phyloP scores from a whole-genome alignment of 2,113 vertebrate genomes.

The Oreotragus oreotragus region DNA sequence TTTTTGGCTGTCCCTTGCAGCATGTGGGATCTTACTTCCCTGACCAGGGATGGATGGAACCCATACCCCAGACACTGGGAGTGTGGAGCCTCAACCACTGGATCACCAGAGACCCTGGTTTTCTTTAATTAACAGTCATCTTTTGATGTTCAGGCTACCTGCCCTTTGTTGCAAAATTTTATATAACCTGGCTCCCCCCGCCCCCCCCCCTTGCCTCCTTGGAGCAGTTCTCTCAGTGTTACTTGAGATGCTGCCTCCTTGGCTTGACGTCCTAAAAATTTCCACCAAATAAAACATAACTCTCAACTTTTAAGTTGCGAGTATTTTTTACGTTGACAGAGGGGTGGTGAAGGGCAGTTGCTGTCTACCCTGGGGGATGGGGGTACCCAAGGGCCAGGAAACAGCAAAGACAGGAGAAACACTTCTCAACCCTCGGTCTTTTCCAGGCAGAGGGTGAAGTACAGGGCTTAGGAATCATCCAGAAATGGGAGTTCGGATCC shows the following conservation, averaged over 20 bases:
- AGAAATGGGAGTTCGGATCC: neutral
- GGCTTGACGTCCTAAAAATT: neutral
- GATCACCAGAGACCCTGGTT: neutral
- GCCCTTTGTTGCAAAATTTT: neutral
- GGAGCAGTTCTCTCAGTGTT: neutral
- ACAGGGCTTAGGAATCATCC: neutral
- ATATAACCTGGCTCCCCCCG: neutral
- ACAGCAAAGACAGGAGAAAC: neutral
- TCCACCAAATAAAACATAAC: neutral
- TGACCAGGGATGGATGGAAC: neutral
- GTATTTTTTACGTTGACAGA: neutral
- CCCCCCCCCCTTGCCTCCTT: neutral
- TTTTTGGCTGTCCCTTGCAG: neutral
- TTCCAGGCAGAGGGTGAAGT: neutral
- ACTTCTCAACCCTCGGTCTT: neutral
- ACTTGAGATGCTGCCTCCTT: neutral
- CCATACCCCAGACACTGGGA: neutral
- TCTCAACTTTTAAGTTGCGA: neutral
- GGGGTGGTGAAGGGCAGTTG: rapidly evolving
- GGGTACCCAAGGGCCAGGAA: neutral
- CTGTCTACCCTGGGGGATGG: neutral
- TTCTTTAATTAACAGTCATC: neutral
- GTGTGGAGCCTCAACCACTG: neutral
- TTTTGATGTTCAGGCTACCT: neutral
- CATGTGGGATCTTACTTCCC: neutral